phyloP scores from a whole-genome alignment of 1,140 invertebrate genomes.

The Thaumetopoea pityocampa region DNA sequence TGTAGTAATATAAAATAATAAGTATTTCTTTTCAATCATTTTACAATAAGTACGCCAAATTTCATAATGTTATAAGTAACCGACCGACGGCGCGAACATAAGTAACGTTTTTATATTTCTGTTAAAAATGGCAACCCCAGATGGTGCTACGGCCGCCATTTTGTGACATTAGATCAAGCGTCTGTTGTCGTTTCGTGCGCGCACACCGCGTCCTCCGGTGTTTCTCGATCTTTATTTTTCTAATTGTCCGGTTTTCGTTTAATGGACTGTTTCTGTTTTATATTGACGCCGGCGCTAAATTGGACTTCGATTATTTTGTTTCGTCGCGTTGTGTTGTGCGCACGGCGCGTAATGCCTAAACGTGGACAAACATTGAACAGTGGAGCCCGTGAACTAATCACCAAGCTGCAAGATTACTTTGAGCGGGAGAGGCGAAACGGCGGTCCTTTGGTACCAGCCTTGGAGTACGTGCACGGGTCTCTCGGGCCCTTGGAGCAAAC shows the following conservation, averaged over 20 bases:
- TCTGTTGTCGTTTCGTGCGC: no score
- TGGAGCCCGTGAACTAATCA: conserved; percentile 9
- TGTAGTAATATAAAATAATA: no score
- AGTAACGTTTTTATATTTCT: no score
- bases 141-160: no score
- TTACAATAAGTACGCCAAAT: no score
- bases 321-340: conserved; percentile 1
- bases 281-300: not conserved
- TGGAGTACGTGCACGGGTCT: conserved; percentile 4
- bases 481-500: conserved; percentile 12
- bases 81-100: no score
- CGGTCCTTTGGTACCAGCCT: conserved; percentile 6
- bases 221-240: no score
- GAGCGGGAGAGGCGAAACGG: conserved; percentile 15
- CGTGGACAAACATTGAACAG: conserved; percentile 14
- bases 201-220: no score
- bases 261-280: not conserved
- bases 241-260: not conserved
- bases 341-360: conserved; percentile 1
- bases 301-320: conserved; percentile 5
- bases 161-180: no score
- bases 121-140: no score
- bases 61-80: no score
- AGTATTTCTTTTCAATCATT: no score
- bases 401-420: conserved; percentile 19